Conservation (phyloP, 2,797 vertebrate genomes). For the Champsocephalus gunnari region DNA sequence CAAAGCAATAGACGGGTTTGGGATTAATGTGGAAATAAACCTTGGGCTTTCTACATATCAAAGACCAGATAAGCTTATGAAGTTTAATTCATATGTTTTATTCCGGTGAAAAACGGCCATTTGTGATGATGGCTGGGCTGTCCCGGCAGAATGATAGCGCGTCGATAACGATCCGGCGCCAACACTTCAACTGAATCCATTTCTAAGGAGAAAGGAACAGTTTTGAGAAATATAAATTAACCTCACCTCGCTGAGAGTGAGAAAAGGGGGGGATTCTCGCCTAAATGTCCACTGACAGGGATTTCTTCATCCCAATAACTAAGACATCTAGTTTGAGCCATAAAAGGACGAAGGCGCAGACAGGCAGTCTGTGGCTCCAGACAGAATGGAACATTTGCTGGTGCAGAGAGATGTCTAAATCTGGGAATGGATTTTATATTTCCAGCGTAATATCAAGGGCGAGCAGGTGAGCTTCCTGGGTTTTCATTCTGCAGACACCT, state of each 20-base stretch:
- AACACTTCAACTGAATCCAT: constrained; percentile 85
- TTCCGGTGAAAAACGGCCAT: constrained; percentile 84
- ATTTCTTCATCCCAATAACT: constrained; percentile 85
- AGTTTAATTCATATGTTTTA: constrained; percentile 90
- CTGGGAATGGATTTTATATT: constrained; percentile 84
- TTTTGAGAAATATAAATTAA: constrained; percentile 86
- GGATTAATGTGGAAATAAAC: constrained; percentile 88
- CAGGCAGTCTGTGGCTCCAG: constrained; percentile 74
- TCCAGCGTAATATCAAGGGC: constrained; percentile 83
- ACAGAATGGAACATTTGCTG: constrained; percentile 77
- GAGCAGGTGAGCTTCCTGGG: constrained; percentile 81
- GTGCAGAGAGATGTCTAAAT: constrained; percentile 80
- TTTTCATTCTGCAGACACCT: constrained; percentile 82
- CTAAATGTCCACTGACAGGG: constrained; percentile 81
- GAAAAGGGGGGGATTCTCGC: constrained; percentile 69
- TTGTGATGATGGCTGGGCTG: constrained; percentile 85
- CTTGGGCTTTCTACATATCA: constrained; percentile 88
- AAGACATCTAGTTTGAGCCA: constrained; percentile 84
- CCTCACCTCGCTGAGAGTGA: constrained; percentile 75
- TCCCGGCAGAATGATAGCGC: constrained; percentile 81
- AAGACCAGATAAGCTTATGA: constrained; percentile 89
- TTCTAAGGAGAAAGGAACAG: constrained; percentile 82
- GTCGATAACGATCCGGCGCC: constrained; percentile 80
- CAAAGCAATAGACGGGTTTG: constrained; percentile 81
- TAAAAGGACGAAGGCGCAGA: constrained; percentile 75